Evolutionary conservation across 2,113 vertebrate species (phyloP).

Genomic region (Canis aureus): DNA sequence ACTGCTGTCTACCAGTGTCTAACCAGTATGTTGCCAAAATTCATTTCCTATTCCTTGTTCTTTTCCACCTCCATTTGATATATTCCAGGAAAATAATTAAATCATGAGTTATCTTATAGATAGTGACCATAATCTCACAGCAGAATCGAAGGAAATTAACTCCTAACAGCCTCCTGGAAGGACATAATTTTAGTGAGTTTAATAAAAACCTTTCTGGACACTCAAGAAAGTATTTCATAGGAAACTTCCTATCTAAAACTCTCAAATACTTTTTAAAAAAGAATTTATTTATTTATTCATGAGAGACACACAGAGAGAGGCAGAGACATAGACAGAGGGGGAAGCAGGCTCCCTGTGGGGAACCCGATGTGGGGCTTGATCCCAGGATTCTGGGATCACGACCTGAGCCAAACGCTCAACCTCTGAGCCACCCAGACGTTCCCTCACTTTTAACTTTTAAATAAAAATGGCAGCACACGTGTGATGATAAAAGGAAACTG

Average conservation of each 20-base stretch:
- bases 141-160: not conserved
- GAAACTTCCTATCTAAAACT: not conserved
- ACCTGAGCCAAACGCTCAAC: too few relatives aligned
- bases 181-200: conserved; percentile 23
- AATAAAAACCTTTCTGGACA: not conserved
- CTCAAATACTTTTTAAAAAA: not conserved
- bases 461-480: not conserved
- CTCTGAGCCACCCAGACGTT: too few relatives aligned
- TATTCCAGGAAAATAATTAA: conserved; percentile 1
- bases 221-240: not conserved
- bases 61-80: not conserved
- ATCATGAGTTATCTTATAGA: not conserved
- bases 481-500: not conserved
- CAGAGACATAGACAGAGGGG: too few relatives aligned
- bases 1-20: not conserved
- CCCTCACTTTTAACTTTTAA: conserved; percentile 26
- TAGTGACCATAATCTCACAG: not conserved
- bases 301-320: too few relatives aligned
- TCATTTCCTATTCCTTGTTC: not conserved
- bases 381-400: too few relatives aligned
- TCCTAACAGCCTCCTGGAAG: not conserved
- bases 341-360: too few relatives aligned
- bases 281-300: too few relatives aligned
- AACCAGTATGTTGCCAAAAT: not conserved
- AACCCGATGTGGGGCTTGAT: too few relatives aligned